Evolutionary conservation across 37 sponge, comb jelly and placozoan species (phyloP).

Genomic region (Cliona cf. orientalis): DNA sequence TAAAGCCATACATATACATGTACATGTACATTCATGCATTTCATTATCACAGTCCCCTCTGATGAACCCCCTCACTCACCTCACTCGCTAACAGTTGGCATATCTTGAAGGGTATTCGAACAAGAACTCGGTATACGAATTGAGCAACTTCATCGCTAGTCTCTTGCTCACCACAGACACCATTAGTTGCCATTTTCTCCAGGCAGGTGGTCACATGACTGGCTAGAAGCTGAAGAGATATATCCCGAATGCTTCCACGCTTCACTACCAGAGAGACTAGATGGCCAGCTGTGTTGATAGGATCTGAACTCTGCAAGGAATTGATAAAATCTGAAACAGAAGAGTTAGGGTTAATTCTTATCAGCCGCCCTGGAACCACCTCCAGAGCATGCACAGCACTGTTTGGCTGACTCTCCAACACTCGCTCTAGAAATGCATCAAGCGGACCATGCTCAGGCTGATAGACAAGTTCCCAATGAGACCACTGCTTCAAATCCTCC

Average conservation of each 20-base stretch:
- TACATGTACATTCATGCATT: too few species aligned
- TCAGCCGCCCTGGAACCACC: conserved; percentile 30
- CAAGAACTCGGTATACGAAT: conserved; percentile 44
- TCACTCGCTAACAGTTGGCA: conserved; percentile 27
- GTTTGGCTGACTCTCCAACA: not conserved
- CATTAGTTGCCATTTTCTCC: conserved; percentile 37
- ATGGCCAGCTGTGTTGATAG: conserved; percentile 27
- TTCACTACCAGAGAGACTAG: conserved; percentile 53
- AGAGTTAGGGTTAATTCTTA: conserved; percentile 29
- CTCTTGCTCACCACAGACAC: too few species aligned
- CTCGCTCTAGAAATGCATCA: conserved; percentile 22
- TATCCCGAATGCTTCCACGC: conserved; percentile 30
- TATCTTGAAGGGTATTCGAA: conserved; percentile 55
- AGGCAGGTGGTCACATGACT: conserved; percentile 38
- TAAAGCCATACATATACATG: too few species aligned
- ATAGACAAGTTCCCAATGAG: conserved; percentile 67
- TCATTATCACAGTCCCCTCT: too few species aligned
- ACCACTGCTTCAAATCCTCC: conserved; percentile 57
- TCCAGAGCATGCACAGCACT: conserved; percentile 34
- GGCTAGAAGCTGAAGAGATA: conserved; percentile 34
- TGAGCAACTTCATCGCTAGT: conserved; percentile 3
- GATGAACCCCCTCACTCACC: conserved; percentile 21
- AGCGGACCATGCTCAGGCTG: conserved; percentile 42
- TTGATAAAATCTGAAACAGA: conserved; percentile 35
- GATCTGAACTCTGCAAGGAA: conserved; percentile 33